phyloP scores from a whole-genome alignment of 2,797 vertebrate species.

The Urocyon cinereoargenteus region DNA sequence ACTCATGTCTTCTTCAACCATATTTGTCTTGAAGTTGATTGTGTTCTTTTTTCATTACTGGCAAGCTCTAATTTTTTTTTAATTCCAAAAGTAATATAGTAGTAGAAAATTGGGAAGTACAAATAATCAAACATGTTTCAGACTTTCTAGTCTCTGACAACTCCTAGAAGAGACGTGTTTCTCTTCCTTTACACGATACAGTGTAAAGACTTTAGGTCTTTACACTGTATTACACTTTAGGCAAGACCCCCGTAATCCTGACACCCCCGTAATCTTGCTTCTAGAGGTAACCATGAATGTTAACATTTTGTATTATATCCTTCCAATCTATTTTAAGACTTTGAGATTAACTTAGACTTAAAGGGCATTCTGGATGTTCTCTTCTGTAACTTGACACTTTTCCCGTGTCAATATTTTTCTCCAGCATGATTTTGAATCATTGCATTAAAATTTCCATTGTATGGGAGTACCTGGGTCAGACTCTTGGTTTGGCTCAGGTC shows the following conservation, averaged over 20 bases:
- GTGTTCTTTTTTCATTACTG: neutral
- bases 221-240: too few species aligned
- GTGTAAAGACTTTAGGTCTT: neutral
- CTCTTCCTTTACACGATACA: neutral
- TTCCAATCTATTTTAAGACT: neutral
- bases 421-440: conserved; percentile 29
- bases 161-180: neutral
- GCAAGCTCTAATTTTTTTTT: neutral
- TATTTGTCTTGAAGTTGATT: conserved; percentile 18
- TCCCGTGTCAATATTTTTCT: neutral
- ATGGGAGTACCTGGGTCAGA: neutral
- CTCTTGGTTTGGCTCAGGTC: neutral
- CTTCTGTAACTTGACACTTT: conserved; percentile 38
- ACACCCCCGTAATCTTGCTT: neutral
- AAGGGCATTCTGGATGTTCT: conserved; percentile 45
- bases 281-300: neutral
- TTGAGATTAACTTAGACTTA: neutral
- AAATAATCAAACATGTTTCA: conserved; percentile 40
- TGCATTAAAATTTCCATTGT: conserved; percentile 22
- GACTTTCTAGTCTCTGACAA: conserved; percentile 10
- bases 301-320: conserved; percentile 2
- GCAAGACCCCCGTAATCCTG: neutral
- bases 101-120: conserved; percentile 17
- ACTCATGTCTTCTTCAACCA: neutral
- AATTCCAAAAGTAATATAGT: conserved; percentile 14